Evolutionary conservation across 2,113 vertebrate genomes (phyloP), one percentile per base, ranked within the genome.

Genomic region (Capreolus pygargus): DNA sequence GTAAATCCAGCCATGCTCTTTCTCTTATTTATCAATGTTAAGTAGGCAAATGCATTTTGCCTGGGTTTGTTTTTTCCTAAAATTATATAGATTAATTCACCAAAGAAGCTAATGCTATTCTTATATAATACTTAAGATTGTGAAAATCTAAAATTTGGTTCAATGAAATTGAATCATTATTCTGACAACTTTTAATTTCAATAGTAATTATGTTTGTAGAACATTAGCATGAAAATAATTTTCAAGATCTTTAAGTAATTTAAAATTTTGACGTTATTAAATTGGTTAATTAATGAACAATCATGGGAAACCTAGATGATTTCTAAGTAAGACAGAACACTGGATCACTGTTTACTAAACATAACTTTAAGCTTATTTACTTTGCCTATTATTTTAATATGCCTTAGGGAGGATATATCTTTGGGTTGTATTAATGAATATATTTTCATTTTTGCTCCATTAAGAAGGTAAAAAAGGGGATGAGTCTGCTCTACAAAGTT

Each of bases 331-430:
- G n/a, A 86, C 0, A 90, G 36, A 89, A 74, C 28, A 74, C 16
- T 74, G 58, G 9, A 50, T 82, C 54, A 78, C 7, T 61, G 58
- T 45, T 70, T 88, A 84, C 28, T 84, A 52, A 89, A 54, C 39
- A 95, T 91, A 55, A 70, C 87, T 79, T 61, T 79, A 55, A 91
- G 55, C 55, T 81, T 81, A 81, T 82, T 30, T 70, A 55, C 30
- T 86, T 85, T 95, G 47, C 19, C 92, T 95, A 45, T 93, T 89
- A 89, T 67, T 67, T 95, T 94, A 43, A 88, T 88, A 96, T 57
- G 33, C 23, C 81, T 55, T 5, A 39, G 57, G 85, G 12, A 61
- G 36, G 36, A 23, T 87, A 6, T 92, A 61, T 74, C 11, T 91
- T 91, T 96, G 30, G 39, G 30, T 76, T 17, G 27, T 87, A 39